Evolutionary conservation across 2,797 vertebrate species (phyloP), one percentile per base, ranked within the genome.

Genomic region (Tangara arthus): DNA sequence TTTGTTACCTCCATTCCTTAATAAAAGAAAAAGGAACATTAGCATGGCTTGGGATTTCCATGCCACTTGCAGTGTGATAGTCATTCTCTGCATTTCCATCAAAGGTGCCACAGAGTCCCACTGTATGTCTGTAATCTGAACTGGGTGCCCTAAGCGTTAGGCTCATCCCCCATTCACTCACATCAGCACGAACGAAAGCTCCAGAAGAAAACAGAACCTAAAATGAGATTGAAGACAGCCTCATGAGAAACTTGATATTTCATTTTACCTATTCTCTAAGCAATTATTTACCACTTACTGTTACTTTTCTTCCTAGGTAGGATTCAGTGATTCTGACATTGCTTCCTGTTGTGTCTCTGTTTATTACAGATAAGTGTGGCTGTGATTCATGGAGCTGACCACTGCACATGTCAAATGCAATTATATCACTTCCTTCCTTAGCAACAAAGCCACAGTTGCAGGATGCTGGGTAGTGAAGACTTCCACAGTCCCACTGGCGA

Each of bases 271-370:
- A 15, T 35, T 42, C 47, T 6, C 2, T 21, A 85, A 85, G 73
- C 15, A 69, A 81, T 73, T 82, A 93, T 82, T 55, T 60, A 71
- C 64, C 80, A 97, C 98, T 97, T 98, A 99, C 99, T 15, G 99
- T 99, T 95, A 99, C 97, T 98, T 99, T 99, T 96, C 98, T 98
- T 94, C 99, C 98, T 82, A 98, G 98, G 96, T 98, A 99, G 66
- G 98, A 98, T 97, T 99, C 98, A 7, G 96, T 98, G 96, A 99
- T 98, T 94, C 96, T 98, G 61, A 99, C 79, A 88, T 97, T 95
- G 49, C 95, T 98, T 93, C 92, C 94, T 37, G 90, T 94, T 68
- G 96, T 39, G 91, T 98, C 97, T 95, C 97, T 97, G 73, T 94
- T 98, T 97, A 98, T 98, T 86, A 99, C 96, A 20, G 97, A 97